Evolutionary conservation across 2,113 vertebrate species (phyloP).

Genomic region (Heteronetta atricapilla): DNA sequence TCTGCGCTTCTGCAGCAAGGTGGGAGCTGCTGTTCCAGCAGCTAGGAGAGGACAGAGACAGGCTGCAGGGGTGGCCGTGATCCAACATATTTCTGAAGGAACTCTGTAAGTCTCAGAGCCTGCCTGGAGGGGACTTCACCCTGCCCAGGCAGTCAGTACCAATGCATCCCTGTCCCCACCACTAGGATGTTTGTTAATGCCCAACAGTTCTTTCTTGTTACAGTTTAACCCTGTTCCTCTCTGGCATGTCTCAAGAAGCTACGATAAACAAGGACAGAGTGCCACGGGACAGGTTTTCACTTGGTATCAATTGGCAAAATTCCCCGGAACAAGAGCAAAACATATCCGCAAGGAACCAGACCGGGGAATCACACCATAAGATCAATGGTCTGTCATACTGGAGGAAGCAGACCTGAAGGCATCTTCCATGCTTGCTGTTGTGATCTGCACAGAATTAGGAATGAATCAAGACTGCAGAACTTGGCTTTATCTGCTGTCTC

Average conservation of each 20-base stretch:
- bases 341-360: background rate
- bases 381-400: background rate
- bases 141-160: background rate
- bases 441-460: rapidly evolving
- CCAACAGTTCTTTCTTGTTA: background rate
- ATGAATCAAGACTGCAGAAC: background rate
- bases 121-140: background rate
- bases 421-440: background rate
- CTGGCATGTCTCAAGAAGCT: background rate
- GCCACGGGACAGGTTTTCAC: background rate
- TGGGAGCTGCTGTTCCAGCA: background rate
- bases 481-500: background rate
- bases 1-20: background rate
- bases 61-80: too few species aligned
- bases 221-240: background rate
- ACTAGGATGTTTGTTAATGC: background rate
- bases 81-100: background rate
- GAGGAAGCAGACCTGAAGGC: background rate
- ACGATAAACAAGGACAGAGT: background rate
- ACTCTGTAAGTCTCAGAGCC: background rate
- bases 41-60: background rate
- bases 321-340: background rate
- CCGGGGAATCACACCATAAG: background rate
- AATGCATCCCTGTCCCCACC: background rate
- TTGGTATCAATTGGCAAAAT: background rate